A percentile compares a stretch with the other conserved stretches of the same genome.
phyloP scores from a whole-genome alignment of 2,888 invertebrate species.

The Podotricha telesiphe region DNA sequence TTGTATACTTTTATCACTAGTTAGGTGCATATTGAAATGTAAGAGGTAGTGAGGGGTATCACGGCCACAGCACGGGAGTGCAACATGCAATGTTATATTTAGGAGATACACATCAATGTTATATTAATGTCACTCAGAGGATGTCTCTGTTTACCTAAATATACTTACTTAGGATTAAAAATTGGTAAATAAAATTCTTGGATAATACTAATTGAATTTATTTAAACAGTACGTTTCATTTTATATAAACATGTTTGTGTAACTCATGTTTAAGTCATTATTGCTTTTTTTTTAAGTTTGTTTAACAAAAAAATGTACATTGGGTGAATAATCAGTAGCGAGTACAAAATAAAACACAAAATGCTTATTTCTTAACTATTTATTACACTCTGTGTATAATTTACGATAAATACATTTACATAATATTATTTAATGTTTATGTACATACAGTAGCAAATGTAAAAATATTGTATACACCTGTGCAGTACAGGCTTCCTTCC shows the following conservation, averaged over 20 bases:
- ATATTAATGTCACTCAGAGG: constrained; percentile 49
- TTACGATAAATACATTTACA: constrained; percentile 80
- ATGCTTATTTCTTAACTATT: constrained; percentile 71
- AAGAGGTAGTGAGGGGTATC: neutral
- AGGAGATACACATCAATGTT: constrained; percentile 44
- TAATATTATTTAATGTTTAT: constrained; percentile 64
- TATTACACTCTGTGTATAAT: constrained; percentile 80
- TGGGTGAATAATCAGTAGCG: no score
- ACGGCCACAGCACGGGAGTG: neutral
- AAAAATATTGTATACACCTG: constrained; percentile 55
- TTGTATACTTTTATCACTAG: constrained; percentile 20
- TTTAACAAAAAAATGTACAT: no score
- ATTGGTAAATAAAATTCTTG: constrained; percentile 68
- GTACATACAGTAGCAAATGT: constrained; percentile 81
- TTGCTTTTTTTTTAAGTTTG: no score
- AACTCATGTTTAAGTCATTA: no score
- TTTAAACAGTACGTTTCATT: constrained; percentile 18
- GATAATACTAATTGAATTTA: constrained; percentile 37
- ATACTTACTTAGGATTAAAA: constrained; percentile 48
- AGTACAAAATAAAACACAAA: constrained; percentile 48
- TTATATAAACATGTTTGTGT: no score
- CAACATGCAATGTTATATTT: constrained; percentile 20
- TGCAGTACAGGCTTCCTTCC: constrained; percentile 49
- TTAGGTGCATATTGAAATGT: constrained; percentile 30
- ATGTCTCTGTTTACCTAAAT: constrained; percentile 51